Conservation (phyloP, 2,888 invertebrate species). For the Tipula unca region DNA sequence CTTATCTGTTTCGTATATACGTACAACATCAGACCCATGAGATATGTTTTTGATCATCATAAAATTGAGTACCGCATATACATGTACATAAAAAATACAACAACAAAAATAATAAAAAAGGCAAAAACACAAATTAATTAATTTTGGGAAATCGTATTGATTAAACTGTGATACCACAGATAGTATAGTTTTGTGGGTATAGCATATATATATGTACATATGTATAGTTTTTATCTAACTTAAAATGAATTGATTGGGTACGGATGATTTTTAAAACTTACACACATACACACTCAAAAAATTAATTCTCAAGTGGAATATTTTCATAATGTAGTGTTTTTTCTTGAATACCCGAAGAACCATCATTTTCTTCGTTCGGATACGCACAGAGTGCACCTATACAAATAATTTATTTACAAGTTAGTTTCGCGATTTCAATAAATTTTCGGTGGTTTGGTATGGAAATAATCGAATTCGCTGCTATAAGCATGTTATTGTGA, state of each 20-base stretch:
- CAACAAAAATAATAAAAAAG: not conserved
- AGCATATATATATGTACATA: not conserved
- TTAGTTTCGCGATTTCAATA: too few relatives aligned
- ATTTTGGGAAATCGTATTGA: not conserved
- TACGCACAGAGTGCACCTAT: too few relatives aligned
- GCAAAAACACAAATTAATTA: conserved; percentile 14
- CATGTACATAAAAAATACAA: not conserved
- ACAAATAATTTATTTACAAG: too few relatives aligned
- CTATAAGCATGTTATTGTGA: too few relatives aligned
- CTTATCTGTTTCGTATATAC: not conserved
- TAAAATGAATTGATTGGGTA: not conserved
- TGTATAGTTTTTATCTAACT: not conserved
- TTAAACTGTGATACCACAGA: not conserved
- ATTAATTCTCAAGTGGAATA: not conserved
- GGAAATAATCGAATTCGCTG: too few relatives aligned
- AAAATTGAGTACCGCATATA: not conserved
- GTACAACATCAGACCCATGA: not conserved
- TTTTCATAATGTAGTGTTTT: not conserved
- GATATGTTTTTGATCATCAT: not conserved
- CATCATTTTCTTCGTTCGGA: not conserved
- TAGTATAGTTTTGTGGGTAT: not conserved
- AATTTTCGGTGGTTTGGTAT: too few relatives aligned
- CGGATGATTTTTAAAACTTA: not conserved
- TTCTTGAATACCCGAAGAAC: not conserved
- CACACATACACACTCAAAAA: not conserved